Evolutionary conservation across 2,113 vertebrate genomes (phyloP).

Genomic region (Cavia porcellus): DNA sequence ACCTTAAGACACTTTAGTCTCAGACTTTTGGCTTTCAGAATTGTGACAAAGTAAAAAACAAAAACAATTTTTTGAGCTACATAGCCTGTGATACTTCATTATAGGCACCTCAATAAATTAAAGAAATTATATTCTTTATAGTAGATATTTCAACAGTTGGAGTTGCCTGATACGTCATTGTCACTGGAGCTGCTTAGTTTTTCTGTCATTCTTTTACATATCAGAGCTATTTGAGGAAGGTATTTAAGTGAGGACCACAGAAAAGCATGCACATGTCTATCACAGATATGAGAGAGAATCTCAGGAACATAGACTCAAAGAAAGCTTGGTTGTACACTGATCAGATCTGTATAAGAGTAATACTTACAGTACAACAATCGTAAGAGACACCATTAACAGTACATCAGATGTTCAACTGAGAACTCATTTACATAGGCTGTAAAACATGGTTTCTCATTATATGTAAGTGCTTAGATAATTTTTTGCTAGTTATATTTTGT

Average conservation of each 20-base stretch:
- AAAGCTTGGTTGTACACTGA: neutral
- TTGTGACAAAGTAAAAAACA: neutral
- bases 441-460: neutral
- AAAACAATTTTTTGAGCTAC: neutral
- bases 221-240: neutral
- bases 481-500: neutral
- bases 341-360: neutral
- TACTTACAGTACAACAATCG: rapidly evolving
- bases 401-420: rapidly evolving
- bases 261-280: neutral
- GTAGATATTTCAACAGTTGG: rapidly evolving
- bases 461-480: neutral
- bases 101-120: neutral
- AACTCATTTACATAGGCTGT: neutral
- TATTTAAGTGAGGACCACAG: neutral
- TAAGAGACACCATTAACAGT: neutral
- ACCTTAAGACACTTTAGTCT: neutral
- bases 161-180: neutral
- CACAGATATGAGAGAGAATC: neutral
- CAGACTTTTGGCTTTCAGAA: neutral
- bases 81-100: neutral
- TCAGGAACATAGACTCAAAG: neutral
- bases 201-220: neutral
- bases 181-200: neutral
- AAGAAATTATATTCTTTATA: neutral